Evolutionary conservation across 2,113 vertebrate species (phyloP).

Genomic region (Deroptyus accipitrinus): DNA sequence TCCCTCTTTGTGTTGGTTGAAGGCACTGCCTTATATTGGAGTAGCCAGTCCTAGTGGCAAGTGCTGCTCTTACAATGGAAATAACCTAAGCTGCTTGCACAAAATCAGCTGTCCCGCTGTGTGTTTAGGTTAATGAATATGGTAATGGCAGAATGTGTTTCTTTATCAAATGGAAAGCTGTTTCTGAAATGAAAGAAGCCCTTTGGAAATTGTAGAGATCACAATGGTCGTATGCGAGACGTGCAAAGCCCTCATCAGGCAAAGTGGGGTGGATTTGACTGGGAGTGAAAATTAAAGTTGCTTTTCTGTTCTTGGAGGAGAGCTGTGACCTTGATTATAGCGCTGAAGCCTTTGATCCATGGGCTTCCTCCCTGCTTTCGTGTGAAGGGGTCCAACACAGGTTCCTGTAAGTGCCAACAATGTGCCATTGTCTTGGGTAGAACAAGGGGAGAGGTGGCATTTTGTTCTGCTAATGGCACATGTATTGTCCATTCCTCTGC

Average conservation of each 20-base stretch:
- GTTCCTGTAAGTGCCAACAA: background rate
- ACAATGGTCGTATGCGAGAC: background rate
- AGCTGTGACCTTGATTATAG: background rate
- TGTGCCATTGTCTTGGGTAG: background rate
- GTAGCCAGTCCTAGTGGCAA: background rate
- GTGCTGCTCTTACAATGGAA: background rate
- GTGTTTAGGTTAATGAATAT: background rate
- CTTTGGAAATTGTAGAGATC: background rate
- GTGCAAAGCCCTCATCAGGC: background rate
- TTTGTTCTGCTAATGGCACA: rapidly evolving
- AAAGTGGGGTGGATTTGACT: background rate
- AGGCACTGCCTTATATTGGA: background rate
- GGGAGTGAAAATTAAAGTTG: background rate
- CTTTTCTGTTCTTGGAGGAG: background rate
- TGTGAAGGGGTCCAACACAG: background rate
- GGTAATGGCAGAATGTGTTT: background rate
- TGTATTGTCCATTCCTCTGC: background rate
- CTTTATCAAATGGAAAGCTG: background rate
- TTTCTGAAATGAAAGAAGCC: background rate
- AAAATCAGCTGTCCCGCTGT: background rate
- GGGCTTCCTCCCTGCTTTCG: background rate
- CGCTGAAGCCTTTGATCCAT: background rate
- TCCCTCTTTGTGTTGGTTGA: background rate
- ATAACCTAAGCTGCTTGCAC: background rate
- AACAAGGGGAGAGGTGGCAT: background rate